Base-by-base conservation (phyloP, 2,888 invertebrate species). In the Itoplectis maculator region DNA sequence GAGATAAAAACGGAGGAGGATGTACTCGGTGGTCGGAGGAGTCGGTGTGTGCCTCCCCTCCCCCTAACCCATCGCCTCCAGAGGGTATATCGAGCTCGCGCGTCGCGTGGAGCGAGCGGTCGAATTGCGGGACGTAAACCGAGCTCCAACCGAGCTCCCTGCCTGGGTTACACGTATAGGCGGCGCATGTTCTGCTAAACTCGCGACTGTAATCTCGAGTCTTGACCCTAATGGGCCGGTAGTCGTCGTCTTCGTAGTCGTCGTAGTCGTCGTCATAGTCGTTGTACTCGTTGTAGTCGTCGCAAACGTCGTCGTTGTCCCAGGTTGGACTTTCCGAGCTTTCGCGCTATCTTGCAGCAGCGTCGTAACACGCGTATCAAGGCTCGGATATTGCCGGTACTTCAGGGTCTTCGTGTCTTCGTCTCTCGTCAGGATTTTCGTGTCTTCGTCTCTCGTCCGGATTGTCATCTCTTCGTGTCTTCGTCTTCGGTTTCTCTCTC, bases 181-280 rank as follows among this genome's bases (percentile, higher is more conserved):
- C 59, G 29, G 37, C 54, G 37, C 63, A 37, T 66, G 78, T 61
- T 51, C 59, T 23, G 59, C 40, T 23, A 51, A 77, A 47, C 45
- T 72, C 72, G 66, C 81, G 72, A 66, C 76, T 77, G 81, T 81
- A 81, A 81, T 81, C 72, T 77, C 81, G 51, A 81, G 81, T 68
- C 81, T 81, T 61, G 81, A 76, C 76, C 75, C 68, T 81, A 81
- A 81, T 77, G 63, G 70, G 69, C 51, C 51, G 29, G 74, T 74
- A 51, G 74, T 54, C 51, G 49, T 61, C 47, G 47, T 42, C 51
- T 35, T 61, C 47, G 47, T 37, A 5, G 35, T 37, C 37, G 49
- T 61, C 70, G 40, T 70, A 40, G 42, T 42, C 45, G 45, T 35
- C 13, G 42, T 70, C 56, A 40, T 51, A 47, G 18, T n/a, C n/a